Percentiles rank a stretch among this genome's conserved stretches.
Evolutionary conservation across 2,888 invertebrate genomes (phyloP).

Genomic region (Chymomyza caudatula): DNA sequence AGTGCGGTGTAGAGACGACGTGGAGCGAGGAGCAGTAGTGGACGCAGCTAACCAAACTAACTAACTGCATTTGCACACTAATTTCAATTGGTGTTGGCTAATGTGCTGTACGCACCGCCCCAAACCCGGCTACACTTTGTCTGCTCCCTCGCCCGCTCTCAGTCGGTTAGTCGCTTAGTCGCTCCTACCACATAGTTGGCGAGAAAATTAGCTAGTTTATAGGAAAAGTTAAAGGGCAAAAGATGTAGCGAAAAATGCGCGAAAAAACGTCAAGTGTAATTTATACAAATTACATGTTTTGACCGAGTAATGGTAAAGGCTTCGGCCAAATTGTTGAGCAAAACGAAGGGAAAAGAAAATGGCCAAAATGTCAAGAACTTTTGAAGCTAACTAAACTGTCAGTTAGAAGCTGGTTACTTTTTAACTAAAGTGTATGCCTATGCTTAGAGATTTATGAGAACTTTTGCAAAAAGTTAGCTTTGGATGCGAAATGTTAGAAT

Average conservation of each 20-base stretch:
- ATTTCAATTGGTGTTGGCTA: slow-evolving; percentile 66
- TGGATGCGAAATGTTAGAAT: no score
- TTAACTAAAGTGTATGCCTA: background rate
- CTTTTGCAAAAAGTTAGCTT: no score
- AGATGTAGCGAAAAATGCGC: background rate
- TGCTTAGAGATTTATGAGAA: background rate
- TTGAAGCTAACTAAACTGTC: slow-evolving; percentile 11
- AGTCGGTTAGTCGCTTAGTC: background rate
- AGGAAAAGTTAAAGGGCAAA: slow-evolving; percentile 34
- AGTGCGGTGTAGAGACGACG: no score
- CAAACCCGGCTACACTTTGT: background rate
- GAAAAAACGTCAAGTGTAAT: slow-evolving; percentile 62
- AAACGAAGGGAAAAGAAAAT: background rate
- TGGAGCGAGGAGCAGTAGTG: background rate
- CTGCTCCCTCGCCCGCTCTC: background rate
- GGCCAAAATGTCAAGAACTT: slow-evolving; percentile 2
- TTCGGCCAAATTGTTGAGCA: background rate
- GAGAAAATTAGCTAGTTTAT: slow-evolving; percentile 39
- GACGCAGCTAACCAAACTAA: background rate
- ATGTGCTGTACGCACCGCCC: slow-evolving; percentile 31
- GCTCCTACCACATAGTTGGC: background rate
- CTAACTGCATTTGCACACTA: slow-evolving; percentile 34
- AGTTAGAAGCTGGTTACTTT: background rate
- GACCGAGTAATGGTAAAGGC: background rate
- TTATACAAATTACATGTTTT: slow-evolving; percentile 60